These are phyloP conservation scores for Mormyrus iriodes DNA, from an alignment of 2,113 vertebrate species.

Conservation along the genomic window DNA sequence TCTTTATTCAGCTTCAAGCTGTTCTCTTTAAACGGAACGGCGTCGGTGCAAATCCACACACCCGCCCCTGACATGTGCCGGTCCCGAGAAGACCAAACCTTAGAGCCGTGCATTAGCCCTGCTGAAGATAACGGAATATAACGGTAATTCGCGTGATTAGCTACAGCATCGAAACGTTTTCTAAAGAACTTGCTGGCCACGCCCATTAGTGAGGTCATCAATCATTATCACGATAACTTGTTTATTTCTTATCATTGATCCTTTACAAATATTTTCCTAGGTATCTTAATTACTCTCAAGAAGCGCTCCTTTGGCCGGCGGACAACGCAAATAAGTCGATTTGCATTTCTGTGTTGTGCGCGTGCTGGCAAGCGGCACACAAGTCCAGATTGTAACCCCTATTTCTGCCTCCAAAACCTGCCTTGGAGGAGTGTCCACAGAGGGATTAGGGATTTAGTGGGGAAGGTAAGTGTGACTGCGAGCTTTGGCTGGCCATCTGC, in stretches of 20 bases:
- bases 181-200: not conserved
- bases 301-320: constrained; percentile 87
- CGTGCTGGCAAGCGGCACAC: constrained; percentile 89
- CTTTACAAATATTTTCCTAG: constrained; percentile 87
- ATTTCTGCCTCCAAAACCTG: constrained; percentile 98
- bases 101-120: not conserved
- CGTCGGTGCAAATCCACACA: constrained; percentile 28
- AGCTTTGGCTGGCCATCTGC: constrained; percentile 99
- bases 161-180: not conserved
- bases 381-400: constrained; percentile 99
- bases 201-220: not conserved
- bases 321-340: constrained; percentile 99
- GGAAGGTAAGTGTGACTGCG: constrained; percentile 99
- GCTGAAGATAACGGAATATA: not conserved
- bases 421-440: constrained; percentile 98
- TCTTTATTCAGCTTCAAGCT: constrained; percentile 36
- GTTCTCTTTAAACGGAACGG: constrained; percentile 40
- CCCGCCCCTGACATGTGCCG: constrained; percentile 15
- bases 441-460: constrained; percentile 99
- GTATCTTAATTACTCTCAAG: constrained; percentile 99
- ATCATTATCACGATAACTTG: constrained; percentile 33
- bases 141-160: not conserved
- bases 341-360: constrained; percentile 99
- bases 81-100: not conserved
- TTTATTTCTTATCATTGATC: constrained; percentile 56